Base-by-base conservation (phyloP, 1,140 invertebrate species). In the Zaprionus africanus region DNA sequence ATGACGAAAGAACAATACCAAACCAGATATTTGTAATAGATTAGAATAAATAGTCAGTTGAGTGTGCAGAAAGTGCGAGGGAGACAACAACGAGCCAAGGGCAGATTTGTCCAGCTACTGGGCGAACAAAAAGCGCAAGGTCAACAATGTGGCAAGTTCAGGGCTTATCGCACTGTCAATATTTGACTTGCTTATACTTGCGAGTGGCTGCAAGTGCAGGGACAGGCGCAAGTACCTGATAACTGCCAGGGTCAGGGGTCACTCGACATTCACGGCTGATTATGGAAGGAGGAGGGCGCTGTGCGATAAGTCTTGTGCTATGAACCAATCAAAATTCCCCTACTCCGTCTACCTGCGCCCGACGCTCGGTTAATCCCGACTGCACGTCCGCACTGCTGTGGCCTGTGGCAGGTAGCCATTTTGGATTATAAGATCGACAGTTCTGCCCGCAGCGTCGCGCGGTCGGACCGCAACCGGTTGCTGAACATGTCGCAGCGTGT, bases 101-200 rank as follows among this genome's bases (percentile, higher is more conserved):
- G 41, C 15, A 15, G 41, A n/a, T 43, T 43, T n/a, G 13, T 5
- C n/a, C 43, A 4, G 46, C 46, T 51, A 24, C 11, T 51, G 46
- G 5, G 19, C n/a, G 3, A 13, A 12, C 46, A 13, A 13, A 24
- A 46, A 46, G 41, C 19, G 41, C n/a, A 24, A 11, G 17, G 53
- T 57, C 57, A 71, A 68, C 43, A 31, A 34, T 19, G 13, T 34
- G 61, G 5, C 63, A 67, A 67, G 63, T 66, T 46, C 58, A 60
- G 49, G 49, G 38, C 65, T 69, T 75, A 75, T 75, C 72, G 15
- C 36, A 7, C 4, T 36, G 49, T 57, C 65, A 68, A 68, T 61
- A 57, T 60, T 49, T 57, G 5, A 56, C 24, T n/a, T 46, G 28
- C 69, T 26, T 46, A 64, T 26, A 60, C 22, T 38, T 58, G 31